Base-by-base conservation (phyloP, 2,888 invertebrate genomes). In the Molorchus minor region DNA sequence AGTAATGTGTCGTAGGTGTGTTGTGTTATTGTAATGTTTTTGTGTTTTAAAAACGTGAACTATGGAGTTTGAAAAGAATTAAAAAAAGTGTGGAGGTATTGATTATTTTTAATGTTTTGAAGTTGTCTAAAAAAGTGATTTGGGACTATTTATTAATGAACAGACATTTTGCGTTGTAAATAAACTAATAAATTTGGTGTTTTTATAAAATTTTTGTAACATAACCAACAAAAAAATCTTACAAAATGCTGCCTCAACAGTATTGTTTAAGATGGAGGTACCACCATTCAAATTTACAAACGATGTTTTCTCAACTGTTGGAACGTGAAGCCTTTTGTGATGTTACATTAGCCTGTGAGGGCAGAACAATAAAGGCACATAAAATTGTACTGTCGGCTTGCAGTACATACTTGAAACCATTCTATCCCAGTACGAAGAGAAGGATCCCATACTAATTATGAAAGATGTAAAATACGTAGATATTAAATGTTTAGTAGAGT, bases 261-360 rank as follows among this genome's bases (percentile, higher is more conserved):
- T 95, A 94, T 83, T 95, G 94, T 79, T 83, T 95, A 71, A 84
- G 94, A 81, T 95, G 94, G 94, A 94, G 94, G 77, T 93, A 94
- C 81, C 94, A 95, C 82, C 93, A 94, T 81, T 90, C 91, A 68
- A 95, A 95, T 80, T 85, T 95, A 68, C 93, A 93, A 83, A 91
- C 88, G 25, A 93, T 93, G 89, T 94, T 94, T 82, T 91, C 93
- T 53, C 92, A 92, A 80, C 84, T 96, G 56, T 82, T 94, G 59
- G 93, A 93, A 77, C 79, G 93, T 78, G 94, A 94, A 77, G 90
- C 93, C 63, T 94, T 94, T 82, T 95, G 94, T 82, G 91, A 92
- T 81, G 94, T 95, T 66, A 93, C 94, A 19, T 82, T 95, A 71
- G 94, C 94, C 71, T 95, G 94, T 71, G 92, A 94, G 80, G 92